Evolutionary conservation across 2,888 invertebrate genomes (phyloP).

Genomic region (Phymatocera aterrima): DNA sequence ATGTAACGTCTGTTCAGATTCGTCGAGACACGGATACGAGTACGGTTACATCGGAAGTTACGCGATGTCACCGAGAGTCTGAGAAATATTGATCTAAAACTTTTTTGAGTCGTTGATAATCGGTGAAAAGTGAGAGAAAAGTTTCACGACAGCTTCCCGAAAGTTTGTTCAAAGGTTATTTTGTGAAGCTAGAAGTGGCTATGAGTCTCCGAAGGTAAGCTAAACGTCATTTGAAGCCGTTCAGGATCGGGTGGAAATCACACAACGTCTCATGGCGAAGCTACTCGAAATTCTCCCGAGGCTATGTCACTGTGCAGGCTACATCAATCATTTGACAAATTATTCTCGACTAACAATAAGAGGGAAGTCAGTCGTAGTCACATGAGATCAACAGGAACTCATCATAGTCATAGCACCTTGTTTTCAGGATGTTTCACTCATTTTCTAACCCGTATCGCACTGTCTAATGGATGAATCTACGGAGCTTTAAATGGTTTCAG

Average conservation of each 20-base stretch:
- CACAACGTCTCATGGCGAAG: neutral
- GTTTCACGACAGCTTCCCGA: neutral
- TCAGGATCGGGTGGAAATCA: neutral
- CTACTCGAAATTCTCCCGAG: neutral
- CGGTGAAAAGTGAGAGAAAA: neutral
- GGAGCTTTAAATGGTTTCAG: neutral
- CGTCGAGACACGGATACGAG: too few species aligned
- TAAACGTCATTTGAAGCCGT: neutral
- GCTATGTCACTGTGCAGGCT: neutral
- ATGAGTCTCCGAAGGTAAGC: neutral
- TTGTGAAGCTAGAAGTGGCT: neutral
- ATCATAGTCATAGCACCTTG: neutral
- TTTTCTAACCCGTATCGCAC: neutral
- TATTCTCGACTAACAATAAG: neutral
- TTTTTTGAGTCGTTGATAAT: neutral
- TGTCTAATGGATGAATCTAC: neutral
- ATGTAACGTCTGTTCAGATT: too few species aligned
- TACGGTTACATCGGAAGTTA: neutral
- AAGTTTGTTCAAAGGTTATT: neutral
- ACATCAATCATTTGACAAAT: neutral
- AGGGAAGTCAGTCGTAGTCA: neutral
- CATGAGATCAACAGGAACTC: neutral
- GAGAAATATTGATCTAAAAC: neutral
- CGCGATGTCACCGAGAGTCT: neutral
- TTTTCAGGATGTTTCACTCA: neutral